phyloP scores from a whole-genome alignment of 2,888 invertebrate genomes.

The Sesia bembeciformis region DNA sequence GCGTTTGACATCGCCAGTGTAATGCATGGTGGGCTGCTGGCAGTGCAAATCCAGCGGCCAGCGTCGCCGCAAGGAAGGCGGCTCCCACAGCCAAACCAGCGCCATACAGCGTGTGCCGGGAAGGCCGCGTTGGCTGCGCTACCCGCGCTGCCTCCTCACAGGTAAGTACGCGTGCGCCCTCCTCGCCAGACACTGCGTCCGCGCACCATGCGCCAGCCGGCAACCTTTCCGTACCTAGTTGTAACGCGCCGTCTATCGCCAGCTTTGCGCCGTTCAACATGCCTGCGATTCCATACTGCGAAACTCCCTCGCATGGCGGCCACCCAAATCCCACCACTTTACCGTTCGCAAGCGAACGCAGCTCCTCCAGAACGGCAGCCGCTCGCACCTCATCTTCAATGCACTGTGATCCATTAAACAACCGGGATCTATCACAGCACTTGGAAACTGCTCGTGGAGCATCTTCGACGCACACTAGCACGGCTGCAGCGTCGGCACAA shows the following conservation, averaged over 20 bases:
- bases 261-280: conserved; percentile 67
- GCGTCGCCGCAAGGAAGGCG: conserved; percentile 85
- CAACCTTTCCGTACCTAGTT: conserved; percentile 39
- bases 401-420: conserved; percentile 72
- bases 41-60: conserved; percentile 85
- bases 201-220: conserved; percentile 62
- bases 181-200: conserved; percentile 62
- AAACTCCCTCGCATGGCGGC: conserved; percentile 64
- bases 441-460: conserved; percentile 63
- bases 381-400: conserved; percentile 41
- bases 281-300: conserved; percentile 75
- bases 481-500: conserved; percentile 80
- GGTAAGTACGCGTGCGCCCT: conserved; percentile 34
- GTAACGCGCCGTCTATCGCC: conserved; percentile 69
- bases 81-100: conserved; percentile 86
- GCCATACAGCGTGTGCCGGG: conserved; percentile 82
- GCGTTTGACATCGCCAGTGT: conserved; percentile 92
- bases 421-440: conserved; percentile 81
- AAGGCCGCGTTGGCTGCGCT: conserved; percentile 16
- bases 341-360: conserved; percentile 35
- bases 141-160: conserved; percentile 68
- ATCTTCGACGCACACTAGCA: conserved; percentile 75
- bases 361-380: conserved; percentile 40
- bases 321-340: conserved; percentile 64
- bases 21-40: conserved; percentile 89